These are phyloP conservation scores for Phoenicopterus ruber DNA, from an alignment of 2,113 vertebrate species.

Conservation along the genomic window DNA sequence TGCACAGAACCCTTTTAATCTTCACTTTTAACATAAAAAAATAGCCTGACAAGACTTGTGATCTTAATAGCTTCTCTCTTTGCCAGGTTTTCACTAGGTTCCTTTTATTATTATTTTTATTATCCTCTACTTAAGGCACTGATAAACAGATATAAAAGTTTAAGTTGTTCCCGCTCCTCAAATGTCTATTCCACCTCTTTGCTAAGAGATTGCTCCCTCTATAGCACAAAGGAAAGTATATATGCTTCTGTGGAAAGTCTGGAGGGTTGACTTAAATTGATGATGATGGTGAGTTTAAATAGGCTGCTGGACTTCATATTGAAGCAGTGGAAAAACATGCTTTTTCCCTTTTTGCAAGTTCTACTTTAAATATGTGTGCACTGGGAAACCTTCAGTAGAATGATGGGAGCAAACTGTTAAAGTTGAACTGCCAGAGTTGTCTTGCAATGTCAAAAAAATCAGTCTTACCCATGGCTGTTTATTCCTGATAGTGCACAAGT, in stretches of 20 bases:
- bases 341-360: background rate
- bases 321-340: background rate
- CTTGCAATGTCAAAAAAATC: background rate
- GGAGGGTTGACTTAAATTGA: background rate
- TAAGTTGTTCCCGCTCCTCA: background rate
- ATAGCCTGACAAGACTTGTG: background rate
- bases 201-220: background rate
- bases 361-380: background rate
- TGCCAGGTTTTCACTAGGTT: background rate
- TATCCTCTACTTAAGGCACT: background rate
- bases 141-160: background rate
- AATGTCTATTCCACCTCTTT: background rate
- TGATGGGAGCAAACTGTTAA: background rate
- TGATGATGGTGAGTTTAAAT: background rate
- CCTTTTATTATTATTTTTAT: background rate
- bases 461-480: background rate
- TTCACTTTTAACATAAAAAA: background rate
- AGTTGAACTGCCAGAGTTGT: background rate
- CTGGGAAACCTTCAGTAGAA: background rate
- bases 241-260: background rate
- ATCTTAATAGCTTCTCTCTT: background rate
- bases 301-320: background rate
- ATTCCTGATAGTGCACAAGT: background rate
- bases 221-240: background rate
- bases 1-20: background rate